phyloP scores from a whole-genome alignment of 2,113 vertebrate genomes.

The Nycticorax nycticorax region DNA sequence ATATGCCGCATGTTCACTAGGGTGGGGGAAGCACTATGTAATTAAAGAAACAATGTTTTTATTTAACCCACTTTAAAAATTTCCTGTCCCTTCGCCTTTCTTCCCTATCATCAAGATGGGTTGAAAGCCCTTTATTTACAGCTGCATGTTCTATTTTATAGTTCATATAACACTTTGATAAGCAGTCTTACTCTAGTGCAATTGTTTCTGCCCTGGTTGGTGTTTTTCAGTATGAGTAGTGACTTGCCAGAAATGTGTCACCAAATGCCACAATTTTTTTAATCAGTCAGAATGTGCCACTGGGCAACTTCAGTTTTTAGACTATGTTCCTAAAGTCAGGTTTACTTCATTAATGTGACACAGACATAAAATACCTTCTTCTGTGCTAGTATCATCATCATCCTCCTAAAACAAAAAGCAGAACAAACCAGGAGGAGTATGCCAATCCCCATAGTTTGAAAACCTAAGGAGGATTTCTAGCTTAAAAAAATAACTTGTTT shows the following conservation, averaged over 20 bases:
- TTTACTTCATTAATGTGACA: neutral
- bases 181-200: neutral
- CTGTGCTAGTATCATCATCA: neutral
- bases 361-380: neutral
- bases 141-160: neutral
- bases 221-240: neutral
- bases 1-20: neutral
- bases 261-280: neutral
- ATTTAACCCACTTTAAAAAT: neutral
- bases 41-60: constrained; percentile 25
- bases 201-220: neutral
- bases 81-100: neutral
- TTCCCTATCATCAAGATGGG: neutral
- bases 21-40: neutral
- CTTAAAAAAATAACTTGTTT: neutral
- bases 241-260: neutral
- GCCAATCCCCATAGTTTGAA: neutral
- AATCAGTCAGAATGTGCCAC: neutral
- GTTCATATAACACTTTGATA: neutral
- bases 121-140: neutral
- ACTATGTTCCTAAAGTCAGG: neutral
- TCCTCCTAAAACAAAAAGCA: neutral
- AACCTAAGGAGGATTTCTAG: neutral
- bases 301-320: neutral
- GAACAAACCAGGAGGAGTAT: neutral